phyloP scores from a whole-genome alignment of 2,113 vertebrate species.

The Mungos mungo region DNA sequence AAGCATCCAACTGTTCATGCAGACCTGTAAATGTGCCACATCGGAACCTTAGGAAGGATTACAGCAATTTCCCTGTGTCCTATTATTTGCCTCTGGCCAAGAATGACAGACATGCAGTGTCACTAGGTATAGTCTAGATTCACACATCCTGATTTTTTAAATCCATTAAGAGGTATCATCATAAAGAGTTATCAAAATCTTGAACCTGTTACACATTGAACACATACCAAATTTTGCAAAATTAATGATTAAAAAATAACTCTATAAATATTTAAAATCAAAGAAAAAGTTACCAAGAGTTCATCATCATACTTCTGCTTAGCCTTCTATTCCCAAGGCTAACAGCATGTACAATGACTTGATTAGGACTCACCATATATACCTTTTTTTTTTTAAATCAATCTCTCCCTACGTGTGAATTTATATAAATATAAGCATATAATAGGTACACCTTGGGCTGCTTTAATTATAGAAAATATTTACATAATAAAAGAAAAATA shows the following conservation, averaged over 20 bases:
- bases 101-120: constrained; percentile 46
- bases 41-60: constrained; percentile 31
- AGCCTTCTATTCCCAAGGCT: not conserved
- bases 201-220: not conserved
- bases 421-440: not conserved
- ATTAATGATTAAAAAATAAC: not conserved
- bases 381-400: not conserved
- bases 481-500: not conserved
- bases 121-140: not conserved
- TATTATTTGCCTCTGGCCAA: constrained; percentile 55
- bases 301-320: not conserved
- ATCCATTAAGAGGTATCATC: not conserved
- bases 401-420: not conserved
- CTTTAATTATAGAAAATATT: not conserved
- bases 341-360: not conserved
- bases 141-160: not conserved
- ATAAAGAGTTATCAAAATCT: not conserved
- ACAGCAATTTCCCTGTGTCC: constrained; percentile 55
- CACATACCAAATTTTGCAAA: not conserved
- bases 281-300: not conserved
- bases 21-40: constrained; percentile 66
- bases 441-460: not conserved
- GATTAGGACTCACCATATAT: not conserved
- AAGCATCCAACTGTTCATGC: constrained; percentile 56
- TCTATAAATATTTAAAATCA: not conserved